A percentile compares a stretch with the other conserved stretches of the same genome.
Conservation (phyloP, 2,888 invertebrate genomes). For the Crioceris asparagi region DNA sequence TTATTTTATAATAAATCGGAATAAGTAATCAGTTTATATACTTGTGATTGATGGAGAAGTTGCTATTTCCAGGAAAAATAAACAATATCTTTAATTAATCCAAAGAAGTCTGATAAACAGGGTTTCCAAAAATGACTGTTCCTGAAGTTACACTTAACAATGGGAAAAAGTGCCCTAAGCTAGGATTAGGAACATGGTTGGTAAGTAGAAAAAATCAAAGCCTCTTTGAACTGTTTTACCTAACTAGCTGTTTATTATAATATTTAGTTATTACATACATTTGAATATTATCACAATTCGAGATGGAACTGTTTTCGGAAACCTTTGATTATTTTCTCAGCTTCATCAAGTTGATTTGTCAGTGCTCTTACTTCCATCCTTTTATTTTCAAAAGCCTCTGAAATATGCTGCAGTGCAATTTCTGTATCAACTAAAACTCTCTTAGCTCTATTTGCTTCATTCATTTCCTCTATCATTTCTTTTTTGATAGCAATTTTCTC, state of each 20-base stretch:
- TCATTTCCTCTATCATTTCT: constrained; percentile 24
- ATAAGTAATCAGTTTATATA: too few species aligned
- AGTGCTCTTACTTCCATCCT: constrained; percentile 18
- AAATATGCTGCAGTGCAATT: constrained; percentile 22
- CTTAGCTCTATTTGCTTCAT: constrained; percentile 23
- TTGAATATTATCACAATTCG: too few species aligned
- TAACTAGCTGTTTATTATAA: too few species aligned
- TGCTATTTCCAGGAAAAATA: too few species aligned
- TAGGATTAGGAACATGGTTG: constrained; percentile 76
- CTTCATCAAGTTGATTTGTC: constrained; percentile 20
- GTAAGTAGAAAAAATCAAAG: constrained; percentile 38
- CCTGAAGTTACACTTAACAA: constrained; percentile 51
- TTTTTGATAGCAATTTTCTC: constrained; percentile 22
- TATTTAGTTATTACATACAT: too few species aligned
- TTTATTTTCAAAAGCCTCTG: constrained; percentile 23
- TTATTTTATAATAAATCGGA: too few species aligned
- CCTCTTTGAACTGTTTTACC: constrained; percentile 17
- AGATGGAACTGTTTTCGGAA: constrained; percentile 28
- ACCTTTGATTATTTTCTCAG: constrained; percentile 18
- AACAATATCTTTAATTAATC: too few species aligned
- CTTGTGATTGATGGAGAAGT: too few species aligned
- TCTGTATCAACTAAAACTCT: constrained; percentile 22
- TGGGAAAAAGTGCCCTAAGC: constrained; percentile 51
- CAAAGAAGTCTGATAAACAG: too few species aligned
- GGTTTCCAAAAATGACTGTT: too few species aligned